Conservation (phyloP, 2,113 vertebrate genomes). For the Tachysurus fulvidraco region DNA sequence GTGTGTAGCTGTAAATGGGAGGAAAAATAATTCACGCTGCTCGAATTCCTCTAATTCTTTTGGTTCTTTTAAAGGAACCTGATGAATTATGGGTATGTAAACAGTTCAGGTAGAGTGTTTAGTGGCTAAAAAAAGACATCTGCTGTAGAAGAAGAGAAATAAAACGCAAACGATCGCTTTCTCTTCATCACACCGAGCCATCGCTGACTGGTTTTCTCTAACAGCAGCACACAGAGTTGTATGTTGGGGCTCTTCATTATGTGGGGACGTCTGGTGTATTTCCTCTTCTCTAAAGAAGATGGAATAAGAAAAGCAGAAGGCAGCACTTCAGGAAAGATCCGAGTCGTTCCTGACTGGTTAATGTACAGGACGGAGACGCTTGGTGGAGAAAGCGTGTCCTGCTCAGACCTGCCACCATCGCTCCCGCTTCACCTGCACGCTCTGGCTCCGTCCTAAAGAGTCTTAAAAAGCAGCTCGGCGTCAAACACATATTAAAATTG, state of each 20-base stretch:
- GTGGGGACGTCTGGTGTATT: too few species aligned
- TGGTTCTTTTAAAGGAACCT: too few species aligned
- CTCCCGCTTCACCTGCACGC: constrained; percentile 74
- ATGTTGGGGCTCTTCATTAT: neutral
- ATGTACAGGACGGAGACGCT: constrained; percentile 58
- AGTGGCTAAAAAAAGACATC: neutral
- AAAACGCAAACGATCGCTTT: neutral
- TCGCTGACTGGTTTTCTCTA: neutral
- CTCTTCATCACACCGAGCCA: neutral
- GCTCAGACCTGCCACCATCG: constrained; percentile 81
- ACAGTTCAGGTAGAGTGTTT: neutral
- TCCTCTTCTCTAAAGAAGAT: neutral
- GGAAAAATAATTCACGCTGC: neutral
- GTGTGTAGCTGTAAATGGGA: neutral
- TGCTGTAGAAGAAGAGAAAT: neutral
- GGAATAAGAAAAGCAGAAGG: neutral
- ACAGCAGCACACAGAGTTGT: neutral
- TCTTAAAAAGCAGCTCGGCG: constrained; percentile 80
- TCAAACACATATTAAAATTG: constrained; percentile 87
- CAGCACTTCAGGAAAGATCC: neutral
- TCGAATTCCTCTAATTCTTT: too few species aligned
- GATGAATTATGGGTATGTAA: too few species aligned
- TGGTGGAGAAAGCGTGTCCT: constrained; percentile 78
- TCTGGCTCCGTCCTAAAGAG: constrained; percentile 32
- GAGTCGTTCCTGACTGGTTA: constrained; percentile 38